A percentile compares a stretch with the other conserved stretches of the same genome.
phyloP scores from a whole-genome alignment of 2,888 invertebrate genomes.

The Eristalinus sepulchralis region DNA sequence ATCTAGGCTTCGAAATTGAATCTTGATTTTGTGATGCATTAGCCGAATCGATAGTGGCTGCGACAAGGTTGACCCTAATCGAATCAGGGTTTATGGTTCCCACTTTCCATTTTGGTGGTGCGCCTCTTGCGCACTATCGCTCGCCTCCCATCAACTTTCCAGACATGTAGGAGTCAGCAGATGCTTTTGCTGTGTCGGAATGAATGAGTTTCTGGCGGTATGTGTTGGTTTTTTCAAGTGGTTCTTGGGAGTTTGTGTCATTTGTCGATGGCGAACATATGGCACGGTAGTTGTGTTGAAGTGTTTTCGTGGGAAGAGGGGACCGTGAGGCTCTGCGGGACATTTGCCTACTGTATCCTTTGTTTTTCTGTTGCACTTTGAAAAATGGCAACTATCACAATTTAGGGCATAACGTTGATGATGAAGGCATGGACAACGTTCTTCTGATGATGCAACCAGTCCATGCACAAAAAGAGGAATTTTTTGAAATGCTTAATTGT shows the following conservation, averaged over 20 bases:
- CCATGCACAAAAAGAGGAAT: too few species aligned
- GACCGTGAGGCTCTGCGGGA: not conserved
- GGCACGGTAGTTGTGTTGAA: not conserved
- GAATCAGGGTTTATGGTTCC: slow-evolving; percentile 15
- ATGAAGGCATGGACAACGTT: too few species aligned
- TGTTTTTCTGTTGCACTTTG: not conserved
- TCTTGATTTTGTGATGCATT: slow-evolving; percentile 15
- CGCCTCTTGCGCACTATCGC: not conserved
- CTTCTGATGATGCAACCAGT: too few species aligned
- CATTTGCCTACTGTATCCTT: not conserved
- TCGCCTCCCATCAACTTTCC: not conserved
- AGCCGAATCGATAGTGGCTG: not conserved
- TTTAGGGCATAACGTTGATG: too few species aligned
- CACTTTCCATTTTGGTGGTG: slow-evolving; percentile 20
- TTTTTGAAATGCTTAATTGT: too few species aligned
- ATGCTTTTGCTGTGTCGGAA: not conserved
- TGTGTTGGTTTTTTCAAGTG: not conserved
- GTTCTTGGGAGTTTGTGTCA: not conserved
- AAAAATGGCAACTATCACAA: too few species aligned
- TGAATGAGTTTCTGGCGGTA: not conserved
- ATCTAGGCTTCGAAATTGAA: not conserved
- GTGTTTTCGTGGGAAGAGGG: not conserved
- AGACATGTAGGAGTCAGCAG: not conserved
- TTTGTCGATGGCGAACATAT: not conserved
- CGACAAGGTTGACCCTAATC: slow-evolving; percentile 1